These are phyloP conservation scores for Enteromius radiatus DNA, from an alignment of 2,797 vertebrate genomes.

Conservation along the genomic window DNA sequence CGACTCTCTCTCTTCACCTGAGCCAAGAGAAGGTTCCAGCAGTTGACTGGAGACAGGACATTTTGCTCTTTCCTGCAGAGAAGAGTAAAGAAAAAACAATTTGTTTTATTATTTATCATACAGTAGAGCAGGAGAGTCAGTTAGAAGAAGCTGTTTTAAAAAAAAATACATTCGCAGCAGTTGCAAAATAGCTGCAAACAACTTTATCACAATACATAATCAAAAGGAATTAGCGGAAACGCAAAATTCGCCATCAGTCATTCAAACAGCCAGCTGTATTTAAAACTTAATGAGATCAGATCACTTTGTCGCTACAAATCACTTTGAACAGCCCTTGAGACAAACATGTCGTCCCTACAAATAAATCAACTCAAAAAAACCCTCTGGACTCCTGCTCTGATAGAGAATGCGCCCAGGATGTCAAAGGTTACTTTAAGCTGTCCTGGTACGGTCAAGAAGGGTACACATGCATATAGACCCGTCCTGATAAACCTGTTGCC, in stretches of 20 bases:
- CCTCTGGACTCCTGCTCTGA: background rate
- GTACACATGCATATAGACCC: background rate
- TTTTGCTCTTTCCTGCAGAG: constrained; percentile 90
- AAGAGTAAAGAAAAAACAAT: background rate
- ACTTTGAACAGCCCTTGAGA: background rate
- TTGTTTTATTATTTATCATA: background rate
- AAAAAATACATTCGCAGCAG: background rate
- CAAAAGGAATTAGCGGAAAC: background rate
- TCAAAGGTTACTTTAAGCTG: constrained; percentile 1
- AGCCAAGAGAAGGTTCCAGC: constrained; percentile 96
- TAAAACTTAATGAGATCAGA: background rate
- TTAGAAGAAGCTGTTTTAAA: background rate
- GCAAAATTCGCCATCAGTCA: no score
- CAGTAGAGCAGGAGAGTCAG: background rate
- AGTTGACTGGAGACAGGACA: constrained; percentile 93
- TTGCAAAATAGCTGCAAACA: background rate
- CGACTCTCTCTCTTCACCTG: constrained; percentile 98
- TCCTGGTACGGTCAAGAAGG: background rate
- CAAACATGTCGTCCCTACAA: background rate
- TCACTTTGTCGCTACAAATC: background rate
- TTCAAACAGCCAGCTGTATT: background rate
- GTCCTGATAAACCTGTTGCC: constrained; percentile 18
- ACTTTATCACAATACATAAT: background rate
- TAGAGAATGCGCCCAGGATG: background rate
- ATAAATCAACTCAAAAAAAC: constrained; percentile 2